Evolutionary conservation across 2,888 invertebrate species (phyloP).

Genomic region (Hypsopygia costalis): DNA sequence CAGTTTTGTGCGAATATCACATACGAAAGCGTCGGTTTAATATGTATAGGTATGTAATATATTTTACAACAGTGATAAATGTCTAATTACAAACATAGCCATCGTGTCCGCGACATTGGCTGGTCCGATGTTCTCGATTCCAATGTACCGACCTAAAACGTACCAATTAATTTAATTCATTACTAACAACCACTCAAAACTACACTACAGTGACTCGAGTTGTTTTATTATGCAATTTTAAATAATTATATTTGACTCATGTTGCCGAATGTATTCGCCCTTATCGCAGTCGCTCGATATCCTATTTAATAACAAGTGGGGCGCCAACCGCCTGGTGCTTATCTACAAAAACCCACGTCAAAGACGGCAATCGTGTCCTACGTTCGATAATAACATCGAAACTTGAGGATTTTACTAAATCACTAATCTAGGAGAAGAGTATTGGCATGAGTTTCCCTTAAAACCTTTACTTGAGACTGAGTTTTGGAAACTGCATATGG

Average conservation of each 20-base stretch:
- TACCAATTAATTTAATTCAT: neutral
- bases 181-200: neutral
- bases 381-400: too few relatives aligned
- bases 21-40: too few relatives aligned
- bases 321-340: neutral
- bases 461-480: neutral
- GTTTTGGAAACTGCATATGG: constrained; percentile 5
- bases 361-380: too few relatives aligned
- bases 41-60: too few relatives aligned
- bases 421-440: too few relatives aligned
- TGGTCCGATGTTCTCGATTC: neutral
- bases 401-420: too few relatives aligned
- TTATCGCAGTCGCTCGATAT: neutral
- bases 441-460: too few relatives aligned
- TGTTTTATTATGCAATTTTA: neutral
- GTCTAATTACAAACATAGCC: too few relatives aligned
- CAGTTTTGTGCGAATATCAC: too few relatives aligned
- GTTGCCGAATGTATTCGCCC: neutral
- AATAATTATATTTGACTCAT: neutral
- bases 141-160: neutral
- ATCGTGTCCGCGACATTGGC: too few relatives aligned
- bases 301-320: neutral
- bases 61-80: too few relatives aligned
- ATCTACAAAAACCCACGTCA: constrained; percentile 1
- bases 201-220: neutral